Evolutionary conservation across 1,140 invertebrate species (phyloP), one percentile per base, ranked within the genome.

Genomic region (Lepidostoma basale): DNA sequence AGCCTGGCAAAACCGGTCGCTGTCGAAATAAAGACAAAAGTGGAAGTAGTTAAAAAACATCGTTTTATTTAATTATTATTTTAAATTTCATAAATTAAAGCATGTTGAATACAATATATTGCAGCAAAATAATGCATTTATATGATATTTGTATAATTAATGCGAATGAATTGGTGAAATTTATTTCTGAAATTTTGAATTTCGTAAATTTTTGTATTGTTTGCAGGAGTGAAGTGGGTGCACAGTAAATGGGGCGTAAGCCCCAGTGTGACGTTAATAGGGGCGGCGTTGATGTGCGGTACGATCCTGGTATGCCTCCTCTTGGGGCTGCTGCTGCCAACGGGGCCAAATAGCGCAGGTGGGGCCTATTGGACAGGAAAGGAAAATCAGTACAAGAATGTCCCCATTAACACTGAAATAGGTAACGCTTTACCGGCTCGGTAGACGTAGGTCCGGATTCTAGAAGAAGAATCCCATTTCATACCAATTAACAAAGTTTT

Each of bases 391-490:
- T 14, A 10, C 23, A 62, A 69, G 52, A 62, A 67, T 40, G 59
- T 67, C n/a, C 68, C 70, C 3, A 69, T 72, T 36, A 23, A 60
- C 8, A 72, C 70, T 54, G 44, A 60, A 23, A 72, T 72, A 68
- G 70, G 70, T 72, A 58, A 59, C 33, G 14, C 1, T n/a, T n/a
- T n/a, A n/a, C n/a, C n/a, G n/a, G n/a, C n/a, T n/a, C n/a, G n/a
- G n/a, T n/a, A n/a, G n/a, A n/a, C n/a, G n/a, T n/a, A n/a, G n/a
- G n/a, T n/a, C n/a, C n/a, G n/a, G n/a, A n/a, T n/a, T n/a, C n/a
- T n/a, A n/a, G n/a, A n/a, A n/a, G n/a, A n/a, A n/a, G n/a, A n/a
- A n/a, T n/a, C n/a, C n/a, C n/a, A n/a, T n/a, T n/a, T n/a, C n/a
- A n/a, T n/a, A n/a, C n/a, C n/a, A n/a, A n/a, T n/a, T n/a, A n/a